A percentile compares a stretch with the other conserved stretches of the same genome.
Conservation (phyloP, 2,888 invertebrate species). For the Lamellibrachia satsuma region DNA sequence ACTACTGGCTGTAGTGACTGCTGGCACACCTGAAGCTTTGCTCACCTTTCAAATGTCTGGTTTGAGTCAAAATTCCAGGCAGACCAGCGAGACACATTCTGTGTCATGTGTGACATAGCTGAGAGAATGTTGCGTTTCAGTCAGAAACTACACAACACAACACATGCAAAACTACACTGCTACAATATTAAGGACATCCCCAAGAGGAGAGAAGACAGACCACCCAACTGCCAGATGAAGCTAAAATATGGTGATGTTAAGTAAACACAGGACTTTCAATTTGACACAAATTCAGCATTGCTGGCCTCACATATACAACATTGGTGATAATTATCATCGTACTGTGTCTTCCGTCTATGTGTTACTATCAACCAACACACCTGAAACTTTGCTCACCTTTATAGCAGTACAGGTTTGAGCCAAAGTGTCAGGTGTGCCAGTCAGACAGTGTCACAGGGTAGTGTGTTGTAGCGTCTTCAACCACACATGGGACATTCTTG, state of each 20-base stretch:
- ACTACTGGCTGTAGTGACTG: neutral
- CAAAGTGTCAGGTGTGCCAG: constrained; percentile 62
- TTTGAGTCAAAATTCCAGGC: constrained; percentile 66
- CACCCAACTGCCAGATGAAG: too few relatives aligned
- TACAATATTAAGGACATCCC: too few relatives aligned
- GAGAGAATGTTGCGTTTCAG: neutral
- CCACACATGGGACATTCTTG: neutral
- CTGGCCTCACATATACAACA: too few relatives aligned
- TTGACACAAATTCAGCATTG: too few relatives aligned
- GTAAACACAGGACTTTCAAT: too few relatives aligned
- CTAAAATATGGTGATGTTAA: too few relatives aligned
- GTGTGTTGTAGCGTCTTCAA: neutral
- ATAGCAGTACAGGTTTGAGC: constrained; percentile 59
- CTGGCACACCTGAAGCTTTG: constrained; percentile 67
- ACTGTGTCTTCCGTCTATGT: neutral
- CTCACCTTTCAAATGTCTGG: constrained; percentile 62
- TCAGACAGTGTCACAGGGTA: neutral
- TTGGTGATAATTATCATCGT: neutral
- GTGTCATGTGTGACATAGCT: neutral
- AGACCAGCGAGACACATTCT: constrained; percentile 24
- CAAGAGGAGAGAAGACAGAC: too few relatives aligned
- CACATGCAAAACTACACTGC: neutral
- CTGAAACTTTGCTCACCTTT: constrained; percentile 68
- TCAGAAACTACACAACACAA: neutral
- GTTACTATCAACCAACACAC: constrained; percentile 47